Base-by-base conservation (phyloP, 2,797 vertebrate genomes). In the Capromys pilorides region DNA sequence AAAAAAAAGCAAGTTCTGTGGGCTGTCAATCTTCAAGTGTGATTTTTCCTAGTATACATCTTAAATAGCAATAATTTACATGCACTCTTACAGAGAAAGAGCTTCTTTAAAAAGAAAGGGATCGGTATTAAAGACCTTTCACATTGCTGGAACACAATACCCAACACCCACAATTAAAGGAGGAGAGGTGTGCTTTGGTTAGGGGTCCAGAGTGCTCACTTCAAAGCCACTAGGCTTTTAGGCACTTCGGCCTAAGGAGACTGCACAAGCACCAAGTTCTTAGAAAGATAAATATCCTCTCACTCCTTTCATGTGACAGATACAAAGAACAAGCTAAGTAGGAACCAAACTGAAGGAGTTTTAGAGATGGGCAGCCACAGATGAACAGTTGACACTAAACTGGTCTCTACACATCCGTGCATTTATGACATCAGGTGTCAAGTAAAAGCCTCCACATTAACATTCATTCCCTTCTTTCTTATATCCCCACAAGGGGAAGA, bases 21-120 rank as follows among this genome's bases (percentile, higher is more conserved):
- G 16, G 14, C 75, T 57, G 51, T 71, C 66, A 69, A 95, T 82
- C 91, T 86, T 61, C 83, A 31, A 88, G 45, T 86, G 18, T 84
- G 88, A 80, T 51, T 81, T 54, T 87, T 87, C 19, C 90, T 66
- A 67, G 54, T n/a, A 51, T 33, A 59, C 3, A 57, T 69, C 59
- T 26, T 39, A 91, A 79, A 45, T 54, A 69, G 77, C 3, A 86
- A 39, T 5, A 89, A 88, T 59, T 66, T 24, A 18, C 6, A 8
- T 69, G 14, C 13, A 71, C 45, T 45, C 45, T 45, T 45, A 8
- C 45, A 45, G 51, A 51, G 11, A 51, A 71, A 62, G 16, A 79
- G 67, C 16, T 67, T 93, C 36, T 75, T 64, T 36, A 49, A 82
- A 93, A 73, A 77, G 3, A 26, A 84, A 24, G 59, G 51, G 85